A percentile compares a stretch with the other conserved stretches of the same genome.
Evolutionary conservation across 2,888 invertebrate genomes (phyloP).

Genomic region (Camponotus fellah): DNA sequence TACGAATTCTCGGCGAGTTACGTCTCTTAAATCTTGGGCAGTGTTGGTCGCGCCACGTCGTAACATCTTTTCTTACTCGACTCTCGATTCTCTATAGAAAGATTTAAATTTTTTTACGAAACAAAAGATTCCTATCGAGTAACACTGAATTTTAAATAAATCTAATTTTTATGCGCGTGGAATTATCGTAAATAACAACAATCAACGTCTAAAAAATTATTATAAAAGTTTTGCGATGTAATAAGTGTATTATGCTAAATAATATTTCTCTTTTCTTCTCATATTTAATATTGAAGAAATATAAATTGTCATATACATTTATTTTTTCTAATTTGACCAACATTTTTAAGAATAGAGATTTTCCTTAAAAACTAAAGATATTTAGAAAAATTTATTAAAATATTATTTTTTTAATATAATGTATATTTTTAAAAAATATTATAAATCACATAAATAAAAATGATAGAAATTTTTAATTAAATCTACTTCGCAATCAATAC

Average conservation of each 20-base stretch:
- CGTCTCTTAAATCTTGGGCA: constrained; percentile 77
- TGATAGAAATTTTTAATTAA: neutral
- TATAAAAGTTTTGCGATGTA: neutral
- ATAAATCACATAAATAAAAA: neutral
- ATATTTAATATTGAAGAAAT: neutral
- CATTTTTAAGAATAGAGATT: neutral
- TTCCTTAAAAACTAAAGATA: neutral
- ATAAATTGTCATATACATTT: neutral
- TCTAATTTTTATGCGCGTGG: constrained; percentile 7
- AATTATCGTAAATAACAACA: neutral
- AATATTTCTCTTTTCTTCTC: neutral
- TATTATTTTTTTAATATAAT: neutral
- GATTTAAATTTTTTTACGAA: constrained; percentile 57
- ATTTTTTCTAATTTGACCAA: neutral
- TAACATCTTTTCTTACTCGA: constrained; percentile 61
- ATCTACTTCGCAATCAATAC: neutral
- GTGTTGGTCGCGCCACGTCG: constrained; percentile 58
- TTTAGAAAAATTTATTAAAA: neutral
- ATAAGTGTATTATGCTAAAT: neutral
- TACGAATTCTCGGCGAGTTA: constrained; percentile 62
- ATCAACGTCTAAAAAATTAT: constrained; percentile 5
- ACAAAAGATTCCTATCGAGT: constrained; percentile 48
- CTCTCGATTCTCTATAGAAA: constrained; percentile 48
- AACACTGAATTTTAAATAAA: constrained; percentile 48
- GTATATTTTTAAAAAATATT: neutral